Percentiles rank a stretch among this genome's conserved stretches.
phyloP scores from a whole-genome alignment of 2,797 vertebrate genomes.

The Cynodonichthys magdalenae region DNA sequence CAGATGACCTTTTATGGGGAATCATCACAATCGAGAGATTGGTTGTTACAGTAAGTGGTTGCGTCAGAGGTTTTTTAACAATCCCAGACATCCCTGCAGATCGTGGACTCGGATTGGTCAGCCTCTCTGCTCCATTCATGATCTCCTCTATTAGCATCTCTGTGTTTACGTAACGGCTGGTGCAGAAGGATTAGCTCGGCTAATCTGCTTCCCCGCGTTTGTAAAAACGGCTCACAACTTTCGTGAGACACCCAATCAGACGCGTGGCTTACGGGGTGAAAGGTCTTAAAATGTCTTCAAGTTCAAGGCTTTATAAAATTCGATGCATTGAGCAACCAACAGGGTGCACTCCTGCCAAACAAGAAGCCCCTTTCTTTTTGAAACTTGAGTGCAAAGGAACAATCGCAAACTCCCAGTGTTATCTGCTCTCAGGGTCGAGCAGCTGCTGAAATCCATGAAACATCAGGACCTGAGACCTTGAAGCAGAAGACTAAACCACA shows the following conservation, averaged over 20 bases:
- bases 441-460: not conserved
- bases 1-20: constrained; percentile 2
- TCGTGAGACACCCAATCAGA: constrained; percentile 2
- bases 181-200: constrained; percentile 58
- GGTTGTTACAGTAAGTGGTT: not conserved
- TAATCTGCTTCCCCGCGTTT: constrained; percentile 59
- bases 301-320: not conserved
- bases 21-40: not conserved
- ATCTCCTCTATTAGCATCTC: constrained; percentile 8
- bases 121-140: constrained; percentile 29
- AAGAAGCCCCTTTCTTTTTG: no score
- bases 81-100: constrained; percentile 16
- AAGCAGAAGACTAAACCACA: constrained; percentile 38
- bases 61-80: not conserved
- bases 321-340: not conserved
- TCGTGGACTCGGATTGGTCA: not conserved
- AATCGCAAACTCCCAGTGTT: no score
- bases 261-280: no score
- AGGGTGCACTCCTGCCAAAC: constrained; percentile 18
- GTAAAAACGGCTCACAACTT: constrained; percentile 20
- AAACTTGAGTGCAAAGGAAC: no score
- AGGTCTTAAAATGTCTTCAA: not conserved
- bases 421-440: constrained; percentile 22
- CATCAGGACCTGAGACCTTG: constrained; percentile 22
- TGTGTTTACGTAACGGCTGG: constrained; percentile 54